A percentile compares a stretch with the other conserved stretches of the same genome.
These are phyloP conservation scores for Cephalopholis sonnerati DNA, from an alignment of 2,113 vertebrate genomes.

Conservation along the genomic window DNA sequence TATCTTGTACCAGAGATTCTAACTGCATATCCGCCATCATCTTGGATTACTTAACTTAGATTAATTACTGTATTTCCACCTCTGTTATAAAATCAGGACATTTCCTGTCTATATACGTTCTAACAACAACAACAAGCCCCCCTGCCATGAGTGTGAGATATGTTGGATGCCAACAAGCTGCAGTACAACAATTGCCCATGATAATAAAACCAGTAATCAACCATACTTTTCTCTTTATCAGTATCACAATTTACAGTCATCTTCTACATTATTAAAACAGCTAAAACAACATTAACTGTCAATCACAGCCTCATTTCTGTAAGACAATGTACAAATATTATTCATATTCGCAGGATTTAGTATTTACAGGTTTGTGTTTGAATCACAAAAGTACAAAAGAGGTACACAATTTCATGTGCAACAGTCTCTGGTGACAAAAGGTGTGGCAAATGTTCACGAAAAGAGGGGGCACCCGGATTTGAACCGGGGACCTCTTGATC, in stretches of 20 bases:
- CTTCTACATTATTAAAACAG: no score
- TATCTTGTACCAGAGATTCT: neutral
- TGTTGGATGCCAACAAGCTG: neutral
- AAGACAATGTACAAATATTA: no score
- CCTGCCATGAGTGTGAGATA: neutral
- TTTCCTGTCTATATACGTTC: neutral
- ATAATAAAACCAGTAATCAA: no score
- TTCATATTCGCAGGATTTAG: neutral
- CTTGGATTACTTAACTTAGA: neutral
- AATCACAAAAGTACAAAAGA: no score
- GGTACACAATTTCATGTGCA: no score
- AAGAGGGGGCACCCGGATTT: conserved; percentile 91
- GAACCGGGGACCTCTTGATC: conserved; percentile 94
- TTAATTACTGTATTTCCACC: neutral
- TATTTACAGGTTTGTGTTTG: neutral
- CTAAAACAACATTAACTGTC: neutral
- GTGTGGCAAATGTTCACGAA: conserved; percentile 27
- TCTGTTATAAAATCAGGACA: neutral
- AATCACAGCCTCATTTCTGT: neutral
- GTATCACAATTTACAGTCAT: no score
- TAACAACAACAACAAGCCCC: neutral
- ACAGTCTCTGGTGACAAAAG: no score
- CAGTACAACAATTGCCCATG: no score
- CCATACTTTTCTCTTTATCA: no score
- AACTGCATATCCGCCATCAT: neutral